A percentile compares a stretch with the other conserved stretches of the same genome.
phyloP scores from a whole-genome alignment of 2,113 vertebrate genomes.

The Pholis gunnellus region DNA sequence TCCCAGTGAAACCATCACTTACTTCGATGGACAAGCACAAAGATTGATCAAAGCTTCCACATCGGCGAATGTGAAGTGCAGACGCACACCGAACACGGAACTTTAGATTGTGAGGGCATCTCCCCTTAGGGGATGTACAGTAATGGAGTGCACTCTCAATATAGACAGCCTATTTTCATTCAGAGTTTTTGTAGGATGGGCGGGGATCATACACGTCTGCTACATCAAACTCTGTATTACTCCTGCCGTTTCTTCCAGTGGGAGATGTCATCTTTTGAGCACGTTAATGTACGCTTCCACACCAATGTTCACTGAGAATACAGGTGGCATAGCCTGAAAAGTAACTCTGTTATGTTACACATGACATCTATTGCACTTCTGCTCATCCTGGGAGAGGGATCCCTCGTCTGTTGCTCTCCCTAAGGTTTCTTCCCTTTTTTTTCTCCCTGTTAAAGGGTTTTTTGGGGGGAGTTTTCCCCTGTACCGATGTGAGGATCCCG shows the following conservation, averaged over 20 bases:
- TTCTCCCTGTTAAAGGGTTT: too few relatives aligned
- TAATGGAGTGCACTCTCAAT: slow-evolving; percentile 32
- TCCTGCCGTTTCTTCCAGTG: not conserved
- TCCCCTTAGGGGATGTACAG: slow-evolving; percentile 18
- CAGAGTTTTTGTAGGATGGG: slow-evolving; percentile 13
- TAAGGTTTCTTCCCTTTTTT: too few relatives aligned
- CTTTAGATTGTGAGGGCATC: slow-evolving; percentile 21
- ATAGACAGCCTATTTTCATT: slow-evolving; percentile 32
- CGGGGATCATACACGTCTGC: slow-evolving; percentile 4
- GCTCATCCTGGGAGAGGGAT: too few relatives aligned
- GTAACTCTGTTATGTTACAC: too few relatives aligned
- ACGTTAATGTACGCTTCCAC: slow-evolving; percentile 3
- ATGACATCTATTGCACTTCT: too few relatives aligned
- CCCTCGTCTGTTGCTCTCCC: too few relatives aligned
- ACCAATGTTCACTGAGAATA: not conserved
- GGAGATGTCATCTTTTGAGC: slow-evolving; percentile 23
- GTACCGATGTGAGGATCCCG: too few relatives aligned
- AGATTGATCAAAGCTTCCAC: slow-evolving; percentile 52
- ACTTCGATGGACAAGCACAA: slow-evolving; percentile 50
- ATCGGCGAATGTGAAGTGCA: slow-evolving; percentile 11
- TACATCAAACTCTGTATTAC: slow-evolving; percentile 22
- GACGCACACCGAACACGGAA: slow-evolving; percentile 51
- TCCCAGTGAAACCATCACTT: slow-evolving; percentile 43
- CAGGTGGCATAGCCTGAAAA: not conserved
- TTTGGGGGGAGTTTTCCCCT: too few relatives aligned